Evolutionary conservation across 1,140 invertebrate species (phyloP), one percentile per base, ranked within the genome.

Genomic region (Limonius californicus): DNA sequence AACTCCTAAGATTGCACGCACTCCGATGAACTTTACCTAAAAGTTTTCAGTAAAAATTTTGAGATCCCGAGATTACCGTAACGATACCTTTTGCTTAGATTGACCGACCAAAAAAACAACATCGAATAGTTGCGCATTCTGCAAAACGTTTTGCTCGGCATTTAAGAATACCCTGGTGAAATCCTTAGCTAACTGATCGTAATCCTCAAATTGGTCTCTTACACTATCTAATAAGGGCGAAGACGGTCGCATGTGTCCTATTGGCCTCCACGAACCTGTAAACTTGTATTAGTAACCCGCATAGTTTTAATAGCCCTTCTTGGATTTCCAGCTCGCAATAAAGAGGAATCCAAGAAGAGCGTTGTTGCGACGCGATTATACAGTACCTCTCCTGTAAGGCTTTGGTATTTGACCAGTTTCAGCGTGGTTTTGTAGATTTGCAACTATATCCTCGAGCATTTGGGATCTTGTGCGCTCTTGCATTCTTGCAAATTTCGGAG

Each of bases 371-470:
- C n/a, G n/a, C n/a, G n/a, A 47, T 23, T 54, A 15, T 15, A 66
- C 68, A 12, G 73, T 74, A 89, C 92, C 92, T 85, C 85, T 80
- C 67, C 85, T 76, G 74, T 97, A 97, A 2, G 94, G 94, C 80
- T 96, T 97, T 0, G 94, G 94, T 74, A 97, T 96, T 79, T 96
- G 92, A 45, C 94, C 94, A 21, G 94, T 96, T 77, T 95, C 93
- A 0, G 92, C 92, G 72, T 97, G 92, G 78, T 97, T 96, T 61
- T 92, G 90, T 62, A 97, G 77, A 79, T 96, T 97, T 39, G 92
- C 92, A 8, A 96, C 93, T 59, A 97, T 92, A 72, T 97, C 94
- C 76, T 96, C 93, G 15, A 96, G 80, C 93, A 97, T 95, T 78
- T 95, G 93, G 42, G 87, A 89, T 18, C 93, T 81, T 0, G 94